phyloP scores from a whole-genome alignment of 2,797 vertebrate species.

The Chaenodraco wilsoni region DNA sequence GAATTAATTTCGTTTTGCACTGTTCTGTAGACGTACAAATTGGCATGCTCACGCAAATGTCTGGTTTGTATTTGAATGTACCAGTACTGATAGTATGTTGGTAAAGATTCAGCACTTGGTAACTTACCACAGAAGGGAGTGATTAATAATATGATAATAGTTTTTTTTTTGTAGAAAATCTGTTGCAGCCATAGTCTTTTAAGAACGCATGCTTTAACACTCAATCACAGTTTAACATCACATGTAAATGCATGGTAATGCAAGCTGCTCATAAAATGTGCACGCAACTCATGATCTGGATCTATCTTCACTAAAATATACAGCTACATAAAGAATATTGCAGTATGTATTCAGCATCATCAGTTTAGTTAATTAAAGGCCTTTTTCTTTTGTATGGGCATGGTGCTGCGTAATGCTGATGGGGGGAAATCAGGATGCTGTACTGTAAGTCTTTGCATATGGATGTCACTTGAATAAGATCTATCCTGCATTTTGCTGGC shows the following conservation, averaged over 20 bases:
- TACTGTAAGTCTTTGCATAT: constrained; percentile 67
- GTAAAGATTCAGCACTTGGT: constrained; percentile 75
- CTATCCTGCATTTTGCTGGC: constrained; percentile 71
- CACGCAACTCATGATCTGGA: constrained; percentile 61
- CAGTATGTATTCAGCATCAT: constrained; percentile 59
- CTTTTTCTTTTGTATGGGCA: constrained; percentile 80
- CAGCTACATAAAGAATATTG: constrained; percentile 65
- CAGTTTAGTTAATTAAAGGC: constrained; percentile 68
- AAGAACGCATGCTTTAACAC: constrained; percentile 78
- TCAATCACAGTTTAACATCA: constrained; percentile 63
- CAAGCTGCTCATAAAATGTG: constrained; percentile 69
- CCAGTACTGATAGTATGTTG: constrained; percentile 75
- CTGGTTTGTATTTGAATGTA: constrained; percentile 84
- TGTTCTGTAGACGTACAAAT: constrained; percentile 79
- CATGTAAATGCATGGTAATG: constrained; percentile 81
- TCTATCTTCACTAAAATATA: constrained; percentile 70
- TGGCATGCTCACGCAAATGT: constrained; percentile 77
- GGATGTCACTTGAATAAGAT: constrained; percentile 68
- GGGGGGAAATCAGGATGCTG: constrained; percentile 65
- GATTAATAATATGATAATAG: constrained; percentile 65
- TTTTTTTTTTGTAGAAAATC: constrained; percentile 62
- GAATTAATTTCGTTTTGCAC: constrained; percentile 82
- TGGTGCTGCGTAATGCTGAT: constrained; percentile 72
- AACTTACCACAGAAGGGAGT: constrained; percentile 81
- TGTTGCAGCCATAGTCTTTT: constrained; percentile 61